Conservation (phyloP, 2,797 vertebrate genomes). For the Rallus crepitans region DNA sequence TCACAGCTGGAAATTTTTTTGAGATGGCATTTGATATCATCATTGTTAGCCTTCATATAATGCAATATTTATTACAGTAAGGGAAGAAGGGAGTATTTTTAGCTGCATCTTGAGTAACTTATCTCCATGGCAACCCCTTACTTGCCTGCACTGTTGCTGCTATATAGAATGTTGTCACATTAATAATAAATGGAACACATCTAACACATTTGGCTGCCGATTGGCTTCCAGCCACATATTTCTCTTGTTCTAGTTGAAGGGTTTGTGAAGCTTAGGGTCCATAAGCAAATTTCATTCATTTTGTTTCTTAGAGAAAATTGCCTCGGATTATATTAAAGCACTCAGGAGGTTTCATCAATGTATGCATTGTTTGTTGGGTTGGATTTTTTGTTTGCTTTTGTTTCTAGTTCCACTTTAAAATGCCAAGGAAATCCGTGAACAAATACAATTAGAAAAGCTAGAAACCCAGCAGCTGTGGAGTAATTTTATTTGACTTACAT, state of each 20-base stretch:
- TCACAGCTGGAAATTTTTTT: conserved; percentile 60
- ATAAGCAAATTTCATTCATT: conserved; percentile 62
- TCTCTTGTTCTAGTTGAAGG: conserved; percentile 61
- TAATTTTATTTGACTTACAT: conserved; percentile 50
- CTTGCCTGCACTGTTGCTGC: conserved; percentile 70
- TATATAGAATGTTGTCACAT: conserved; percentile 75
- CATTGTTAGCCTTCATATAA: conserved; percentile 70
- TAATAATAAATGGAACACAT: conserved; percentile 78
- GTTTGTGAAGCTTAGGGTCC: conserved; percentile 25
- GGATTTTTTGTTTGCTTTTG: conserved; percentile 41
- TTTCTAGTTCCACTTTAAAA: conserved; percentile 51
- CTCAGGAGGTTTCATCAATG: conserved; percentile 29
- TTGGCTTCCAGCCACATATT: conserved; percentile 68
- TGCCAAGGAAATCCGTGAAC: conserved; percentile 21
- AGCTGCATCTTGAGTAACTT: conserved; percentile 77
- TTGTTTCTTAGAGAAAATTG: conserved; percentile 62
- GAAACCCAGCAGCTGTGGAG: conserved; percentile 24
- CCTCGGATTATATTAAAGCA: conserved; percentile 44
- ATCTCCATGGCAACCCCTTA: conserved; percentile 78
- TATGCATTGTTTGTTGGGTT: conserved; percentile 31
- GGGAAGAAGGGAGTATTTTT: conserved; percentile 74
- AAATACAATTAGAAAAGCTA: conserved; percentile 61
- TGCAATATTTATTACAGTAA: conserved; percentile 77
- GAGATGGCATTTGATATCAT: conserved; percentile 73
- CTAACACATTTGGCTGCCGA: conserved; percentile 72